A percentile compares a stretch with the other conserved stretches of the same genome.
Conservation (phyloP, 2,797 vertebrate species). For the Percopsis omiscomaycus region DNA sequence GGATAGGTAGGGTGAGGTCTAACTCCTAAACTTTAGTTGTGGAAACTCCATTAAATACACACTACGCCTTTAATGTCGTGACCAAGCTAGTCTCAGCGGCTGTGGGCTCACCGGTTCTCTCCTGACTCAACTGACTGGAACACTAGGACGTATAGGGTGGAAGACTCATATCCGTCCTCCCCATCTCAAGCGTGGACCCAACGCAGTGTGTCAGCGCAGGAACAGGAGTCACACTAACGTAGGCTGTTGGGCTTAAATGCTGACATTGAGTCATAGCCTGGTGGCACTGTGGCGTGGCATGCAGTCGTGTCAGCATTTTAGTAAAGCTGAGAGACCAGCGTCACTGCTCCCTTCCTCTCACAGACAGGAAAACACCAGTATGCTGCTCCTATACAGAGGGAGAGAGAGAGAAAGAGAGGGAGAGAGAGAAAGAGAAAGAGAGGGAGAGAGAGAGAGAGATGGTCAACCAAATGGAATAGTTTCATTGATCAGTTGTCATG, state of each 20-base stretch:
- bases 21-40: too few relatives aligned
- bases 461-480: slow-evolving; percentile 69
- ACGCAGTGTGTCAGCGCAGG: slow-evolving; percentile 38
- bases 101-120: too few relatives aligned
- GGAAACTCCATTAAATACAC: too few relatives aligned
- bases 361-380: slow-evolving; percentile 30
- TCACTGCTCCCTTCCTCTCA: slow-evolving; percentile 44
- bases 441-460: slow-evolving; percentile 34
- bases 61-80: too few relatives aligned
- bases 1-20: too few relatives aligned
- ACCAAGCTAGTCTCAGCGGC: too few relatives aligned
- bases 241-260: slow-evolving; percentile 63
- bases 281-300: slow-evolving; percentile 53
- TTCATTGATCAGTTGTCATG: slow-evolving; percentile 74
- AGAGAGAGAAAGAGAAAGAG: slow-evolving; percentile 3
- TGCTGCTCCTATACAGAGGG: slow-evolving; percentile 9
- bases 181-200: neutral
- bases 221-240: slow-evolving; percentile 59
- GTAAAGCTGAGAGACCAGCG: slow-evolving; percentile 24
- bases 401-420: slow-evolving; percentile 16
- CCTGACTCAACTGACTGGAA: too few relatives aligned
- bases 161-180: neutral
- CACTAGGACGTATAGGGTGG: too few relatives aligned
- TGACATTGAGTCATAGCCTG: slow-evolving; percentile 57
- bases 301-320: slow-evolving; percentile 67